Evolutionary conservation across 2,113 vertebrate species (phyloP).

Genomic region (Onychostoma macrolepis): DNA sequence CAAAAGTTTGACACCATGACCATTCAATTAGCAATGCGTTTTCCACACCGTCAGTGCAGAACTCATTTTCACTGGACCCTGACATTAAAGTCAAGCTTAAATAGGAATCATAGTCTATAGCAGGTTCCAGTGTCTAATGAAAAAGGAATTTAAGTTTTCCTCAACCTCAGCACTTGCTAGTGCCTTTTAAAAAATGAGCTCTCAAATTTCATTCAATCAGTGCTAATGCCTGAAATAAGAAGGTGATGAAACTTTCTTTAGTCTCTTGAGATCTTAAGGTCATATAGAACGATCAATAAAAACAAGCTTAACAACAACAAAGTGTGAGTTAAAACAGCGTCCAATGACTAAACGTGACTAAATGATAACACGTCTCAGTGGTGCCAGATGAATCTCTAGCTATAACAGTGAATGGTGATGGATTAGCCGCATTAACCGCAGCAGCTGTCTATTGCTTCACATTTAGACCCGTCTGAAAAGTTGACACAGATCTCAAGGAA

Average conservation of each 20-base stretch:
- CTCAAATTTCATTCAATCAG: not conserved
- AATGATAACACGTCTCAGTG: slow-evolving; percentile 49
- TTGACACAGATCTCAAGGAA: slow-evolving; percentile 70
- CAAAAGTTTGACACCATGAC: not conserved
- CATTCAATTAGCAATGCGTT: slow-evolving; percentile 23
- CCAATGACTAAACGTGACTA: slow-evolving; percentile 62
- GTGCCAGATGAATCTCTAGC: slow-evolving; percentile 54
- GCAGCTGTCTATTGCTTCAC: slow-evolving; percentile 68
- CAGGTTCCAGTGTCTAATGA: not conserved
- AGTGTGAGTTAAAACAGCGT: slow-evolving; percentile 25
- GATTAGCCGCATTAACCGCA: slow-evolving; percentile 59
- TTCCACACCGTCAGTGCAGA: not conserved
- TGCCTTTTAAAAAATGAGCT: not conserved
- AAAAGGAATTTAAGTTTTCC: slow-evolving; percentile 7
- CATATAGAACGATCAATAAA: not conserved
- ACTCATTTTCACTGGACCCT: slow-evolving; percentile 30
- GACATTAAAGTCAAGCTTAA: slow-evolving; percentile 36
- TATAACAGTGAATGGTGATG: slow-evolving; percentile 60
- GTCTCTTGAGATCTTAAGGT: not conserved
- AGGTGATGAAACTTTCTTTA: not conserved
- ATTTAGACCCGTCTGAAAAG: slow-evolving; percentile 65
- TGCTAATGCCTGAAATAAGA: not conserved
- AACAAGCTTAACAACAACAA: slow-evolving; percentile 1
- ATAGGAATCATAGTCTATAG: not conserved
- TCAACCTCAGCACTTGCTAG: slow-evolving; percentile 21